These are phyloP conservation scores for Ornithoptera priamus DNA, from an alignment of 2,888 invertebrate genomes.

Conservation along the genomic window DNA sequence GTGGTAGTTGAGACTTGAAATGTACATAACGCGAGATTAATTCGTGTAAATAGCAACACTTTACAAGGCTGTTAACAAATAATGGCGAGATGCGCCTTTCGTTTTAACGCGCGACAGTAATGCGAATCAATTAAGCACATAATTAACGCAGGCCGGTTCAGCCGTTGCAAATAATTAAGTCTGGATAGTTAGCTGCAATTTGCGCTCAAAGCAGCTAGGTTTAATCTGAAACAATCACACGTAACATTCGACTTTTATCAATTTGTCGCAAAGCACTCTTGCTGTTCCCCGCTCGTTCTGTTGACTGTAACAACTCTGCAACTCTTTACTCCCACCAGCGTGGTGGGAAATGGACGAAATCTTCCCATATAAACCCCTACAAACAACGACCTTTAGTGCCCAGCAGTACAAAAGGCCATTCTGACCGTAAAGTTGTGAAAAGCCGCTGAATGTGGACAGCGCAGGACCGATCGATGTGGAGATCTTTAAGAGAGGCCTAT, in stretches of 20 bases:
- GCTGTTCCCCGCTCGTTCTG: no score
- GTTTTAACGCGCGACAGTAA: constrained; percentile 27
- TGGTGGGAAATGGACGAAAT: no score
- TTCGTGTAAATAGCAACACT: constrained; percentile 12
- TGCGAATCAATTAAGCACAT: constrained; percentile 25
- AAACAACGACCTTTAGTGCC: no score
- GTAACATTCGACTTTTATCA: background rate
- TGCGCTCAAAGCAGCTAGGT: background rate
- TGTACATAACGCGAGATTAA: constrained; percentile 14
- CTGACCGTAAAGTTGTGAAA: no score
- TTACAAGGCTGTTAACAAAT: constrained; percentile 21
- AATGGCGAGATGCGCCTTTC: constrained; percentile 16
- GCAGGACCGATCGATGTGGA: no score
- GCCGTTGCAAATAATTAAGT: constrained; percentile 17
- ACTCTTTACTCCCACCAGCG: no score
- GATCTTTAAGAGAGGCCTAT: no score
- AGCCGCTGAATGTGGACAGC: no score
- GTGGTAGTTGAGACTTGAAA: background rate
- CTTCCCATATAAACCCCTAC: no score
- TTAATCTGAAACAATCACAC: background rate
- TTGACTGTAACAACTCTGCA: no score
- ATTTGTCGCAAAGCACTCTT: background rate
- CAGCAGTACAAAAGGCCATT: no score
- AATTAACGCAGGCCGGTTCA: constrained; percentile 15
- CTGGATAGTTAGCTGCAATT: constrained; percentile 9